Conservation (phyloP, 2,888 invertebrate genomes). For the Asteroscopus sphinx region DNA sequence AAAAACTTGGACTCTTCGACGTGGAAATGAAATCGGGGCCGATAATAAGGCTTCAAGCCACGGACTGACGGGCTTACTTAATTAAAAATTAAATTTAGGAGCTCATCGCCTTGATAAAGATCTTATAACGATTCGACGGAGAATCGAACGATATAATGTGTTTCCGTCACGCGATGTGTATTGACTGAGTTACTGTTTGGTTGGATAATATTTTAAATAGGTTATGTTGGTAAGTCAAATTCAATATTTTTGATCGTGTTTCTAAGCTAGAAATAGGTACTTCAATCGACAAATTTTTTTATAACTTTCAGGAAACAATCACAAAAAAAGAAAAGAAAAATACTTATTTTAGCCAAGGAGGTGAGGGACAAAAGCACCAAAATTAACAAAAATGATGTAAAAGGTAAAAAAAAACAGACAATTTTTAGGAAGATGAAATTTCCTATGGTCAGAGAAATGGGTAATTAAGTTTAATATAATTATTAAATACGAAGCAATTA, state of each 20-base stretch:
- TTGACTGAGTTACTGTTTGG: slow-evolving; percentile 16
- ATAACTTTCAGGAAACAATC: too few species aligned
- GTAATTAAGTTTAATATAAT: too few species aligned
- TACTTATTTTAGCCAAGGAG: too few species aligned
- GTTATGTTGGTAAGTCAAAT: neutral
- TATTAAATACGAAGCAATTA: too few species aligned
- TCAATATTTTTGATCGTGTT: neutral
- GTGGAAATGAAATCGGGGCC: slow-evolving; percentile 38
- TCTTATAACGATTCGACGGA: slow-evolving; percentile 52
- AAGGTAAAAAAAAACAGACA: too few species aligned
- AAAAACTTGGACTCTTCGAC: slow-evolving; percentile 31
- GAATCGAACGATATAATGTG: slow-evolving; percentile 41
- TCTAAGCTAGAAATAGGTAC: too few species aligned
- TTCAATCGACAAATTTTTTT: too few species aligned
- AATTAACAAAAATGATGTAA: too few species aligned
- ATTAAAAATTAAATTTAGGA: slow-evolving; percentile 56
- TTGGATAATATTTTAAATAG: slow-evolving; percentile 11
- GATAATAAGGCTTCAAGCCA: slow-evolving; percentile 45
- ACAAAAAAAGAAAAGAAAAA: too few species aligned
- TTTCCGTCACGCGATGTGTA: slow-evolving; percentile 49
- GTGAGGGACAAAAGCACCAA: too few species aligned
- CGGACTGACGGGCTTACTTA: slow-evolving; percentile 38
- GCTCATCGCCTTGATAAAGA: slow-evolving; percentile 51
- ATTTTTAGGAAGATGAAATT: too few species aligned
- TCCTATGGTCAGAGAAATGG: too few species aligned